A percentile compares a stretch with the other conserved stretches of the same genome.
Conservation (phyloP, 2,888 invertebrate genomes). For the Melieria picta region DNA sequence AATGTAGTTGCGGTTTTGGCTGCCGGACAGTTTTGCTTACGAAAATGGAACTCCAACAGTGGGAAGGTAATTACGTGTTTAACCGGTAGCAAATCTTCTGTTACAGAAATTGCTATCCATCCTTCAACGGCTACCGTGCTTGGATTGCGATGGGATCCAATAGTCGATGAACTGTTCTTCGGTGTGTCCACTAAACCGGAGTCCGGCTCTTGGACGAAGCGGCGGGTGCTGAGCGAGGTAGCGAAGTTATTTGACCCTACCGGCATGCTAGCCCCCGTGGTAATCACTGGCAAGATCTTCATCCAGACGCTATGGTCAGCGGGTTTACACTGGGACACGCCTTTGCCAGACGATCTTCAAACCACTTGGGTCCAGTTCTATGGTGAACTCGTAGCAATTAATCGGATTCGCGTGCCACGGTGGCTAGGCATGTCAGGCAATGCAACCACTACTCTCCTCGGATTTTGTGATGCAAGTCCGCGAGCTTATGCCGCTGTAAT, state of each 20-base stretch:
- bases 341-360: background rate
- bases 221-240: background rate
- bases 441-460: slow-evolving; percentile 3
- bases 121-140: background rate
- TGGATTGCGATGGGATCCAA: background rate
- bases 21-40: background rate
- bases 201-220: background rate
- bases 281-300: slow-evolving; percentile 11
- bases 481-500: slow-evolving; percentile 1
- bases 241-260: slow-evolving; percentile 7
- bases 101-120: background rate
- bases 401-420: slow-evolving; percentile 1
- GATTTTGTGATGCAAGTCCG: slow-evolving; percentile 33
- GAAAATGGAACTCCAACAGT: background rate
- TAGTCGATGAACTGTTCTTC: background rate
- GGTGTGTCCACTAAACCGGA: background rate
- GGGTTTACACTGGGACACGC: slow-evolving; percentile 4
- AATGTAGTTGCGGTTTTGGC: background rate
- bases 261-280: background rate
- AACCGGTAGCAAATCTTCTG: background rate
- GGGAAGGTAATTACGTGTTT: background rate
- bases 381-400: background rate
- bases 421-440: slow-evolving; percentile 18
- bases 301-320: slow-evolving; percentile 12
- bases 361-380: background rate